Evolutionary conservation across 2,797 vertebrate species (phyloP).

Genomic region (Myiotriccus ornatus): DNA sequence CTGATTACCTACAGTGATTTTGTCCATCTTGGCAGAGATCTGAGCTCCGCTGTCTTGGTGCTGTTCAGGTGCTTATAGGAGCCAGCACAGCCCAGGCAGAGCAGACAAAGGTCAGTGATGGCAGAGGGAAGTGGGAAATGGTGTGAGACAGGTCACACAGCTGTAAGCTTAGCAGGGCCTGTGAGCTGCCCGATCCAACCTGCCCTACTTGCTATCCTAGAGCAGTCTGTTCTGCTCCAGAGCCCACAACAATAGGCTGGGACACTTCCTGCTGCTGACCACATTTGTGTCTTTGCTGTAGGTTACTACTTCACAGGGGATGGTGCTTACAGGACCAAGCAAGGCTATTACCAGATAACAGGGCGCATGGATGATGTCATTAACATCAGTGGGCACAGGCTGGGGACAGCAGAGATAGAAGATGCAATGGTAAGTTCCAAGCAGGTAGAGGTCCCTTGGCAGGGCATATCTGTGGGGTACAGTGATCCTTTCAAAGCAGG

Average conservation of each 20-base stretch:
- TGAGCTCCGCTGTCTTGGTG: neutral
- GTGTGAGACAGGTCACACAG: neutral
- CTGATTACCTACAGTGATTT: neutral
- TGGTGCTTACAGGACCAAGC: constrained; percentile 83
- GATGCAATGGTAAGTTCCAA: constrained; percentile 84
- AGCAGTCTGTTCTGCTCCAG: neutral
- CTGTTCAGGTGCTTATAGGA: neutral
- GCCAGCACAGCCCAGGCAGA: neutral
- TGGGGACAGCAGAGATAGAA: constrained; percentile 94
- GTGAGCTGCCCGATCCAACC: fast-evolving
- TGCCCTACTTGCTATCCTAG: fast-evolving
- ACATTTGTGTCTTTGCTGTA: constrained; percentile 28
- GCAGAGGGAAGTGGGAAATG: neutral
- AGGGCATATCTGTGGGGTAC: neutral
- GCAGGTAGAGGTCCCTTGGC: neutral
- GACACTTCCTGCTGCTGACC: neutral
- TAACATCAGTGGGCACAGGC: constrained; percentile 92
- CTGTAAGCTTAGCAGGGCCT: neutral
- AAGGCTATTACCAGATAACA: constrained; percentile 93
- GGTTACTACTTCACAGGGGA: constrained; percentile 95
- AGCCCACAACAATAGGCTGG: neutral
- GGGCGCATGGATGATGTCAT: constrained; percentile 95
- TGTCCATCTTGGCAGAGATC: neutral
- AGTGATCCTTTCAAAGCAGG: neutral
- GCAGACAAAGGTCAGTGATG: neutral